Percentiles rank a stretch among this genome's conserved stretches.
phyloP scores from a whole-genome alignment of 2,113 vertebrate species.

The Phylloscopus whistleri region DNA sequence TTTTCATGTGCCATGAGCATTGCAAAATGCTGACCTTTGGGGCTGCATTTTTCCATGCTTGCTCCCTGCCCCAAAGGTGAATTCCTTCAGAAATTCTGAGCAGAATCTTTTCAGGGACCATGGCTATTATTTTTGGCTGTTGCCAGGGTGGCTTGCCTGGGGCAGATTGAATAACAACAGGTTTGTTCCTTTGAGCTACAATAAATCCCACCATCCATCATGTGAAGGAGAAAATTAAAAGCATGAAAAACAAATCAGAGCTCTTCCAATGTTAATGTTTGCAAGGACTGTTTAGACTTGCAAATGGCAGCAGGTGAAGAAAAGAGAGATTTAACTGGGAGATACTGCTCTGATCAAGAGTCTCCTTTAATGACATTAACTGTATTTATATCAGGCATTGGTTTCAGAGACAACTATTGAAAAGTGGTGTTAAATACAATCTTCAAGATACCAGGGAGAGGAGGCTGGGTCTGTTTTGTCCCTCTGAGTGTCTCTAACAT shows the following conservation, averaged over 20 bases:
- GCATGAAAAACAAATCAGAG: neutral
- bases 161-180: slow-evolving; percentile 2
- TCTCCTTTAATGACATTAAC: neutral
- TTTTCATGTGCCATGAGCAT: slow-evolving; percentile 14
- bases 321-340: neutral
- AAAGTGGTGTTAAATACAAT: neutral
- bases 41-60: slow-evolving; percentile 43
- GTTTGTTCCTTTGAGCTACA: slow-evolving; percentile 30
- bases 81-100: slow-evolving; percentile 53
- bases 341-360: neutral
- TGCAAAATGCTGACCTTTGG: slow-evolving; percentile 63
- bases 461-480: neutral
- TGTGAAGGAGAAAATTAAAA: slow-evolving; percentile 32
- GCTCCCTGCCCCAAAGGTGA: slow-evolving; percentile 47
- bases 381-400: neutral
- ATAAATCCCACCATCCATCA: slow-evolving; percentile 42
- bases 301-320: neutral
- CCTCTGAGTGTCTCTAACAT: neutral
- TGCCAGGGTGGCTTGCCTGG: neutral
- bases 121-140: slow-evolving; percentile 32
- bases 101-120: slow-evolving; percentile 33
- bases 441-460: accelerated
- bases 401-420: neutral
- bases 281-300: slow-evolving; percentile 8
- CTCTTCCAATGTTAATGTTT: neutral